phyloP scores from a whole-genome alignment of 1,140 invertebrate genomes.

The Tetraneura akinire region DNA sequence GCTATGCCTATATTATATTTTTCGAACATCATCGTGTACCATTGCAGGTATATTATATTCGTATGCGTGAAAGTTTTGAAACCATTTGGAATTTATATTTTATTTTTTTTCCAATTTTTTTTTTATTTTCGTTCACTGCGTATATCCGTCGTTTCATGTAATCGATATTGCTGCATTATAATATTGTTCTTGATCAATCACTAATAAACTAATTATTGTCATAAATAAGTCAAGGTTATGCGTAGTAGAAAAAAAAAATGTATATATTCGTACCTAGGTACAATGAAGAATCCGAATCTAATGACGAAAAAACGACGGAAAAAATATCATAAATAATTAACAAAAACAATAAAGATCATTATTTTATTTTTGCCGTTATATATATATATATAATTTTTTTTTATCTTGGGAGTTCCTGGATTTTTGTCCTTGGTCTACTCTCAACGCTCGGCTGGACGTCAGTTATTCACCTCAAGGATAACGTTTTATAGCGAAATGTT shows the following conservation, averaged over 20 bases:
- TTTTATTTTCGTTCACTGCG: neutral
- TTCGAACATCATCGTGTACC: no score
- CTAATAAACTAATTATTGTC: neutral
- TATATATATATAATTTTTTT: no score
- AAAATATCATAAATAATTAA: neutral
- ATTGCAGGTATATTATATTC: no score
- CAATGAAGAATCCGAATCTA: neutral
- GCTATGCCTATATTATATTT: no score
- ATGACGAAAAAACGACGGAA: neutral
- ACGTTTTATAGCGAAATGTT: neutral
- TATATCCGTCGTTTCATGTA: neutral
- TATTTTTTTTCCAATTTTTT: slow-evolving; percentile 7
- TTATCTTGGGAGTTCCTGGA: slow-evolving; percentile 35
- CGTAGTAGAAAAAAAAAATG: neutral
- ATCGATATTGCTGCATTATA: neutral
- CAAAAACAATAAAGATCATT: slow-evolving; percentile 15
- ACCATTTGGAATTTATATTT: neutral
- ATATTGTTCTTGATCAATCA: no score
- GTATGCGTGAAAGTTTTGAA: neutral
- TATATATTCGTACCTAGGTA: no score
- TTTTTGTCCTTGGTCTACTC: slow-evolving; percentile 41
- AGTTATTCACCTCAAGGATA: slow-evolving; percentile 36
- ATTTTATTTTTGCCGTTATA: slow-evolving; percentile 1
- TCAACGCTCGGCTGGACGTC: slow-evolving; percentile 25
- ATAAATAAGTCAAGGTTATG: slow-evolving; percentile 38